Evolutionary conservation across 2,113 vertebrate species (phyloP), one percentile per base, ranked within the genome.

Genomic region (Felis chaus): DNA sequence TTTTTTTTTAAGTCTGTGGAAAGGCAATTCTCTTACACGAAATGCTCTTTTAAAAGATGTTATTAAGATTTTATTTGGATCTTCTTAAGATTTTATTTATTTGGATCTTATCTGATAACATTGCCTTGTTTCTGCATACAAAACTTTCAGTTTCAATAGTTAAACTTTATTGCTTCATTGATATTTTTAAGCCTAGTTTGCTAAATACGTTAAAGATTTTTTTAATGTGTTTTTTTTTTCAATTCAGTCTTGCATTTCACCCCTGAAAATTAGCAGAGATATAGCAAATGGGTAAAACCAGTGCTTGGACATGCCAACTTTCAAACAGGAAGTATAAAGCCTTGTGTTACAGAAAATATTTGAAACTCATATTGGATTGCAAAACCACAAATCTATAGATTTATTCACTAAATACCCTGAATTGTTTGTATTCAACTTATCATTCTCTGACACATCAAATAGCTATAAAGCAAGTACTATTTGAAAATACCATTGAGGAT

Each of bases 11-110:
- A 85, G 31, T 41, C 9, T 41, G 1, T 91, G 48, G 41, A 81
- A 95, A 96, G 57, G 21, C 33, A 65, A 93, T 91, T 93, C 65
- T 81, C n/a, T 96, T 78, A 73, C 1, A 69, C 14, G 36, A 97
- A 93, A 78, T 65, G 36, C 3, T 76, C n/a, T 83, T 97, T 63
- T 31, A 48, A 89, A 84, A 66, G 16, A 65, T 85, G 31, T 91
- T 95, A 50, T 87, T 82, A 93, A 91, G 23, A 12, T 69, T 61
- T 83, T 78, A 39, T 73, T 73, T 45, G 83, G 53, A 29, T 50
- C 36, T 89, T 66, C 45, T 53, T 21, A 93, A 91, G 23, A 13
- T 80, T 63, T 84, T 79, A 41, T 79, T 74, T 73, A 19, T 95
- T 87, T 48, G 84, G 63, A 31, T 53, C 39, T 90, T 68, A 92